Evolutionary conservation across 2,113 vertebrate species (phyloP).

Genomic region (Castor canadensis): DNA sequence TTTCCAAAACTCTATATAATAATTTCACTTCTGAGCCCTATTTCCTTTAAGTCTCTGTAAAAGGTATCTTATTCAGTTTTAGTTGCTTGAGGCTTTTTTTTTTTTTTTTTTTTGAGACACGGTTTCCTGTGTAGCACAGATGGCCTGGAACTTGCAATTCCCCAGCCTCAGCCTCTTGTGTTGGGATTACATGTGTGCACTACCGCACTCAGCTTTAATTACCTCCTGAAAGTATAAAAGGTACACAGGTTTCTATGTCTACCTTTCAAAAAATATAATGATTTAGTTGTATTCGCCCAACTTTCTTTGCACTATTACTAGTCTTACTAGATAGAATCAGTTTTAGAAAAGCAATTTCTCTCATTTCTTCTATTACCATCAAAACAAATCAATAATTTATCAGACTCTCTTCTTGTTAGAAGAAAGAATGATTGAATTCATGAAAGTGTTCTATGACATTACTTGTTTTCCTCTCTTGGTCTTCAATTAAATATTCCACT

Average conservation of each 20-base stretch:
- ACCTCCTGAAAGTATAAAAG: not conserved
- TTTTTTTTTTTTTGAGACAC: too few species aligned
- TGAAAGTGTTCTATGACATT: not conserved
- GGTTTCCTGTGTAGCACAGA: too few species aligned
- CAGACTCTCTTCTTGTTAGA: not conserved
- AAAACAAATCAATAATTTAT: conserved; percentile 14
- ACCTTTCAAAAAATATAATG: conserved; percentile 24
- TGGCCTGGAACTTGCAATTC: too few species aligned
- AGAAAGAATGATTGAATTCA: not conserved
- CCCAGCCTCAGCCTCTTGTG: too few species aligned
- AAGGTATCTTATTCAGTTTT: not conserved
- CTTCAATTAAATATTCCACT: not conserved
- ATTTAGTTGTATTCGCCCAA: conserved; percentile 21
- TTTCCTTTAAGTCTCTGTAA: not conserved
- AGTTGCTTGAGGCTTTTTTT: not conserved
- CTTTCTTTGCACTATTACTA: not conserved
- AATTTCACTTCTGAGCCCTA: not conserved
- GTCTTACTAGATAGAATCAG: conserved; percentile 42
- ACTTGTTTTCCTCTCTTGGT: not conserved
- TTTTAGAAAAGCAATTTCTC: conserved; percentile 28
- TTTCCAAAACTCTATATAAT: not conserved
- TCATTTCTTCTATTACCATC: not conserved
- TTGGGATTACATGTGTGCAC: too few species aligned
- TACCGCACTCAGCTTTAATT: too few species aligned
- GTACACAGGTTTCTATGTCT: conserved; percentile 22